Evolutionary conservation across 2,888 invertebrate species (phyloP).

Genomic region (Alentia gelatinosa): DNA sequence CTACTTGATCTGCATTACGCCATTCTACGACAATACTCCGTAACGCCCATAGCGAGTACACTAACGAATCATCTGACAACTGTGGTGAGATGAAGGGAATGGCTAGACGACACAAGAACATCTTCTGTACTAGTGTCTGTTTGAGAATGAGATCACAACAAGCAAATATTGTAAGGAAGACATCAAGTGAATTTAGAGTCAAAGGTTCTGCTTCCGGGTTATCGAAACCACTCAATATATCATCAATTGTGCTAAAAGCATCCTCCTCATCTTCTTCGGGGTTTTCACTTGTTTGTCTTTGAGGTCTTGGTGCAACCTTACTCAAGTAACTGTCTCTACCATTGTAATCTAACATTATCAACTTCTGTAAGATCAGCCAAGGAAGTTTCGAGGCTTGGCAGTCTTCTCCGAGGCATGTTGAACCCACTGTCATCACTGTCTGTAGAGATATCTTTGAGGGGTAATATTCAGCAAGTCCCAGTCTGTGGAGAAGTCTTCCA

Average conservation of each 20-base stretch:
- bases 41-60: background rate
- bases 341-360: constrained; percentile 12
- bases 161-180: background rate
- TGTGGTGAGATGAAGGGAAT: background rate
- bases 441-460: background rate
- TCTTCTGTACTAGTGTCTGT: background rate
- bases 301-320: background rate
- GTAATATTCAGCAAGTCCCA: background rate
- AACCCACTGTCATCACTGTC: background rate
- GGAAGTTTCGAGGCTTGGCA: background rate
- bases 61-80: background rate
- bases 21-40: background rate
- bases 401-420: background rate
- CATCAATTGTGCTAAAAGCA: constrained; percentile 3
- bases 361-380: constrained; percentile 1
- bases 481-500: background rate
- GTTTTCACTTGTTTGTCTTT: background rate
- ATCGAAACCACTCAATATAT: constrained; percentile 1
- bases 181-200: background rate
- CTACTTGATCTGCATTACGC: background rate
- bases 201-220: background rate
- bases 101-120: constrained; percentile 30
- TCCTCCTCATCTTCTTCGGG: constrained; percentile 25
- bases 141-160: constrained; percentile 18
- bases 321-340: background rate